Percentiles rank a stretch among this genome's conserved stretches.
These are phyloP conservation scores for Chrysemys picta DNA, from an alignment of 2,113 vertebrate species.

Conservation along the genomic window DNA sequence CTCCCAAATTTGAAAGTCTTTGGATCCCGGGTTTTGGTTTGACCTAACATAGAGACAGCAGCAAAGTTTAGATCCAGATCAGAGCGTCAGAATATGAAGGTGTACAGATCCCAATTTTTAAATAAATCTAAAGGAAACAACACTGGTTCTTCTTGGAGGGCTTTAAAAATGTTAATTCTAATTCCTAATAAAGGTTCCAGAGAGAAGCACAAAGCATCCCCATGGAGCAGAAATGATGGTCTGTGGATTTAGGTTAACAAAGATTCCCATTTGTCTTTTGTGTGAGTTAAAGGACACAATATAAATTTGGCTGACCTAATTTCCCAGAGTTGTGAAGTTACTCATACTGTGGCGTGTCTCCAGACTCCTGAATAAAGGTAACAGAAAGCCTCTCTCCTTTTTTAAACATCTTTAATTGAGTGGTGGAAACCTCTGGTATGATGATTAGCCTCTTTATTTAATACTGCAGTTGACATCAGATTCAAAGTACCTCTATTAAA, in stretches of 20 bases:
- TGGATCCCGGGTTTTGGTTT: not conserved
- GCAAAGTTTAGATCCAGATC: not conserved
- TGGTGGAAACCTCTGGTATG: not conserved
- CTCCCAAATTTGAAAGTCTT: not conserved
- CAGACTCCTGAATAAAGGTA: not conserved
- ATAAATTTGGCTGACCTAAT: constrained; percentile 62
- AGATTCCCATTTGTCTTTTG: not conserved
- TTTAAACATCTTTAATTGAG: not conserved
- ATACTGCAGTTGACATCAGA: not conserved
- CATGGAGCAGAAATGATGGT: not conserved
- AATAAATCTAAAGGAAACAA: not conserved
- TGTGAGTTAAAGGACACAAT: not conserved
- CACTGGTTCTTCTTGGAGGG: not conserved
- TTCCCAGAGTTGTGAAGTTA: constrained; percentile 23
- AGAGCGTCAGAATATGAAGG: not conserved
- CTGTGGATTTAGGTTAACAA: not conserved
- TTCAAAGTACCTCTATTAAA: not conserved
- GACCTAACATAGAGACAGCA: not conserved
- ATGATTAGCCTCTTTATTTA: not conserved
- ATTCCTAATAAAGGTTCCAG: not conserved
- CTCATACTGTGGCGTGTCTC: constrained; percentile 34
- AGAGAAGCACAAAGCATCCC: not conserved
- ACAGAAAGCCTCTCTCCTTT: not conserved
- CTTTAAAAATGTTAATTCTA: not conserved
- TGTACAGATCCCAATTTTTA: not conserved